Evolutionary conservation across 1,140 invertebrate species (phyloP), one percentile per base, ranked within the genome.

Genomic region (Neodiprion fabricii): DNA sequence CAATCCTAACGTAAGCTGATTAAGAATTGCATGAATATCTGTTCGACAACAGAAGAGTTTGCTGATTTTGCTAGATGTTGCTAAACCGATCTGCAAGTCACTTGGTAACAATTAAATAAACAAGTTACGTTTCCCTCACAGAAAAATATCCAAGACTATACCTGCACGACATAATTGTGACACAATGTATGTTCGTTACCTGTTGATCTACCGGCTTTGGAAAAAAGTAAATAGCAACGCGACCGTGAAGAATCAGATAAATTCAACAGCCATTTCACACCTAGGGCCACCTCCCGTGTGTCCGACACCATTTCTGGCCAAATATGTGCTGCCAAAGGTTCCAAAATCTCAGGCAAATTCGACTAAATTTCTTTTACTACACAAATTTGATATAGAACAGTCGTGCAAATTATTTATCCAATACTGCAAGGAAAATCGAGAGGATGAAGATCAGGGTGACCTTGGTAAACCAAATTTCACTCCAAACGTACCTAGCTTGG

Each of bases 141-240:
- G 87, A 72, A 88, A 86, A 82, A 77, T 86, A 77, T 80, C 85
- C 21, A 82, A 81, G 71, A 80, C 74, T 71, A 81, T 86, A 76
- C 81, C 81, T 14, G 48, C 73, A 11, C 79, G 83, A 77, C 85
- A 86, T 49, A 77, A 82, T 53, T 81, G 79, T 69, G 80, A 80
- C 69, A 74, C 78, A 12, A 85, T 87, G 83, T 89, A 86, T 73
- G 79, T 85, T 71, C 81, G 87, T 68, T 88, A 85, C 48, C 79
- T 89, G 76, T 80, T 89, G 7, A 80, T 84, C 73, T 87, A 84
- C 78, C 83, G 83, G 72, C 77, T 88, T 9, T 88, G 85, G 86
- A 87, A 82, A 75, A 85, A 83, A 75, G 79, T 88, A 50, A 86
- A 85, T 73, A 84, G 75, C 28, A 79, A 84, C 72, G 49, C 73